Percentiles rank a stretch among this genome's conserved stretches.
These are phyloP conservation scores for Edolisoma coerulescens DNA, from an alignment of 2,113 vertebrate species.

Conservation along the genomic window DNA sequence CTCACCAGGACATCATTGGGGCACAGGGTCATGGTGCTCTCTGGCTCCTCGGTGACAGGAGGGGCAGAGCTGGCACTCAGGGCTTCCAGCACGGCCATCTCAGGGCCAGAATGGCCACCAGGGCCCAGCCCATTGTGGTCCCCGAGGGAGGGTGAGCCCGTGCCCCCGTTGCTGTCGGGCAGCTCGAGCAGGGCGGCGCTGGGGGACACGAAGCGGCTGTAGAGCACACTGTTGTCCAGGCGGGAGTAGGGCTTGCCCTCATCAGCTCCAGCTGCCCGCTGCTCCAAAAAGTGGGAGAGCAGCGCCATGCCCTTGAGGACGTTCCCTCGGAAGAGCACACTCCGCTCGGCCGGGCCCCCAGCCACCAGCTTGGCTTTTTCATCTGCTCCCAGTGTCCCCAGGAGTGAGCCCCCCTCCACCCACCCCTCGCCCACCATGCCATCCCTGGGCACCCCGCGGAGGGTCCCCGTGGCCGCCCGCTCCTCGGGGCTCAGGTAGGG, in stretches of 20 bases:
- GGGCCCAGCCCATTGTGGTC: not conserved
- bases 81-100: not conserved
- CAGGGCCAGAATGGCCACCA: not conserved
- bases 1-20: slow-evolving; percentile 80
- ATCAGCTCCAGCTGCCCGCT: not conserved
- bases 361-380: not conserved
- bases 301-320: slow-evolving; percentile 48
- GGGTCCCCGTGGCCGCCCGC: not conserved
- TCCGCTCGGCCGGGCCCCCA: not conserved
- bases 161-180: not conserved
- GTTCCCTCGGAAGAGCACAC: slow-evolving; percentile 47
- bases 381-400: slow-evolving; percentile 50
- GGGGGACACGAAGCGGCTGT: slow-evolving; percentile 62
- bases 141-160: not conserved
- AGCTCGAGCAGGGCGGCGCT: not conserved
- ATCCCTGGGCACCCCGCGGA: not conserved
- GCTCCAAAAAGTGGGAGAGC: slow-evolving; percentile 62
- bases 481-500: slow-evolving; percentile 61
- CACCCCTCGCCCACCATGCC: not conserved
- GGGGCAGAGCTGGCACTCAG: not conserved
- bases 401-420: not conserved
- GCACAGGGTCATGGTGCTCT: slow-evolving; percentile 45
- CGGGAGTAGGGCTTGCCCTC: slow-evolving; percentile 73
- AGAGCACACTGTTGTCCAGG: slow-evolving; percentile 85
- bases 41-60: not conserved